phyloP scores from a whole-genome alignment of 2,888 invertebrate species.

The Sussaba pulchella region DNA sequence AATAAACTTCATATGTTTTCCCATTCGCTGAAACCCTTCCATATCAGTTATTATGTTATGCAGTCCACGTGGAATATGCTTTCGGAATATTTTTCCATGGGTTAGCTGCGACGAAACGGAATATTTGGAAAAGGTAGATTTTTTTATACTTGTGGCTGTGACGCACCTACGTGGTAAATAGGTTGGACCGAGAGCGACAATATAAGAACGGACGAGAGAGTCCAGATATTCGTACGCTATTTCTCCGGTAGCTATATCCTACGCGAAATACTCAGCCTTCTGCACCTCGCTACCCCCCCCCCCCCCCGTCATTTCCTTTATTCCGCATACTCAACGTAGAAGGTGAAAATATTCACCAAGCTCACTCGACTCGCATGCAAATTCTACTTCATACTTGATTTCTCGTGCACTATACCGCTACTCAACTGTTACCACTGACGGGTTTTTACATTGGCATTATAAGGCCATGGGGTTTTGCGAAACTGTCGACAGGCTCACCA shows the following conservation, averaged over 20 bases:
- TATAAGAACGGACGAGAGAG: constrained; percentile 39
- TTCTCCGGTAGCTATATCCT: constrained; percentile 30
- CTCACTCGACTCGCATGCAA: constrained; percentile 83
- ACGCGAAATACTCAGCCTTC: constrained; percentile 77
- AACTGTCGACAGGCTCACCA: constrained; percentile 34
- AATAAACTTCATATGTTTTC: too few relatives aligned
- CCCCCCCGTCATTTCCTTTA: constrained; percentile 66
- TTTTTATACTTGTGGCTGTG: constrained; percentile 25
- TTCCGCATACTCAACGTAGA: constrained; percentile 57
- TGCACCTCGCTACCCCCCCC: constrained; percentile 68
- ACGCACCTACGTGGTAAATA: constrained; percentile 47
- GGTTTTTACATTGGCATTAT: constrained; percentile 62
- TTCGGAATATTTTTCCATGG: not conserved
- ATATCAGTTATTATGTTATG: too few relatives aligned
- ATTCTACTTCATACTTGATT: constrained; percentile 82
- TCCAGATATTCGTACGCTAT: constrained; percentile 59
- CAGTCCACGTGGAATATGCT: not conserved
- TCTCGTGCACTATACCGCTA: constrained; percentile 73
- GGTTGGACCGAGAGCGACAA: constrained; percentile 47
- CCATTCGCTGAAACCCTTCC: too few relatives aligned
- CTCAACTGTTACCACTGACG: constrained; percentile 34
- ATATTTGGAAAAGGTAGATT: constrained; percentile 19
- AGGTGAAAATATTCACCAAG: constrained; percentile 77
- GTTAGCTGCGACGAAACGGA: constrained; percentile 5
- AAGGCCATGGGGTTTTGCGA: constrained; percentile 51